Conservation (phyloP, 2,797 vertebrate species). For the Lepidocolaptes lacrymiger region DNA sequence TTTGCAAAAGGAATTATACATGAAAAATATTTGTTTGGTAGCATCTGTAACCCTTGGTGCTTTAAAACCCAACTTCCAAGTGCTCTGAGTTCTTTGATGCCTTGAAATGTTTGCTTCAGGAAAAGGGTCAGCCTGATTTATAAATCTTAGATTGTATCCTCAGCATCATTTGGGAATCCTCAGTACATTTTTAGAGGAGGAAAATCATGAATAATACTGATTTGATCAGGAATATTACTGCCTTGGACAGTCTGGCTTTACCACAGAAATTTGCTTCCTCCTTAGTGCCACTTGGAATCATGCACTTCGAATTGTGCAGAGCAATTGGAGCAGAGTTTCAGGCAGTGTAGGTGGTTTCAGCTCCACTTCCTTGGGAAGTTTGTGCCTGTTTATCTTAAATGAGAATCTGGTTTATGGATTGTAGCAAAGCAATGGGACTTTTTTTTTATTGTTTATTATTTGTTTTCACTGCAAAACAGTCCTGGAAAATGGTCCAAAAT, state of each 20-base stretch:
- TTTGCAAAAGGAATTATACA: not conserved
- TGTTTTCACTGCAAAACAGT: not conserved
- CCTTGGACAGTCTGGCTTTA: not conserved
- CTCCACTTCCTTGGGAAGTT: not conserved
- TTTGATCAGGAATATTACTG: not conserved
- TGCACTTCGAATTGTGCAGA: not conserved
- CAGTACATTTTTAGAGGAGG: not conserved
- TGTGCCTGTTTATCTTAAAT: not conserved
- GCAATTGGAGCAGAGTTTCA: not conserved
- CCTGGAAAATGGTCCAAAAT: not conserved
- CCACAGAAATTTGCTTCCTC: not conserved
- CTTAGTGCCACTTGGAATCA: not conserved
- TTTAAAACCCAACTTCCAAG: not conserved
- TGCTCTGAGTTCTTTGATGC: not conserved
- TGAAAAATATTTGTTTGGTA: not conserved
- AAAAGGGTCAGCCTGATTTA: not conserved
- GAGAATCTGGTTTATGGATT: not conserved
- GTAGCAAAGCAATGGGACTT: not conserved
- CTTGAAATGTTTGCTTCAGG: not conserved
- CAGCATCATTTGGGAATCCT: not conserved
- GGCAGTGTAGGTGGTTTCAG: not conserved
- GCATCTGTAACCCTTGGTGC: not conserved
- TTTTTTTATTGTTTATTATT: not conserved
- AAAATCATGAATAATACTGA: too few species aligned
- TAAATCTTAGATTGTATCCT: not conserved